Conservation (phyloP, 2,888 invertebrate species). For the Myopa tessellatipennis region DNA sequence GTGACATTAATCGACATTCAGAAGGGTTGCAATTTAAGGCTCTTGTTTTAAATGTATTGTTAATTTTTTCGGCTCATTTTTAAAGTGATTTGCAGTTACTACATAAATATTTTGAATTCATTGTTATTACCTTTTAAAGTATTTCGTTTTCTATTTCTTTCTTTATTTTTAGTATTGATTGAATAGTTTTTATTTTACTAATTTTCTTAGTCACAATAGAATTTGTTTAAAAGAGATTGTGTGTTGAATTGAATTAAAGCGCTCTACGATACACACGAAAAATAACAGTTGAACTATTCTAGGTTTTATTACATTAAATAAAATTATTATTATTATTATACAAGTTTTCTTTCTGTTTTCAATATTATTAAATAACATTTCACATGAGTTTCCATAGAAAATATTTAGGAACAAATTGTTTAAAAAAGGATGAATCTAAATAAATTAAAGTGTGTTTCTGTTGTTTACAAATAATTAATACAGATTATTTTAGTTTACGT, state of each 20-base stretch:
- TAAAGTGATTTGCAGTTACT: too few relatives aligned
- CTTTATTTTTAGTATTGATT: too few relatives aligned
- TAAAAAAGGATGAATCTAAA: neutral
- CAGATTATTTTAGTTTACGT: neutral
- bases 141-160: neutral
- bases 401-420: slow-evolving; percentile 40
- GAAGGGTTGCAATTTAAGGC: too few relatives aligned
- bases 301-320: neutral
- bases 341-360: neutral
- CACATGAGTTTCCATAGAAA: slow-evolving; percentile 17
- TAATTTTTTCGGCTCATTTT: too few relatives aligned
- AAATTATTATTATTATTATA: neutral
- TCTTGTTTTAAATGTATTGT: too few relatives aligned
- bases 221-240: too few relatives aligned
- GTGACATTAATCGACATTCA: too few relatives aligned
- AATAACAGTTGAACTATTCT: neutral
- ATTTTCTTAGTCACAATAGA: too few relatives aligned
- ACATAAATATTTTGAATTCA: too few relatives aligned
- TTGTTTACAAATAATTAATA: neutral
- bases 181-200: too few relatives aligned
- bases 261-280: neutral
- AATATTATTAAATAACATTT: neutral
- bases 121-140: too few relatives aligned
- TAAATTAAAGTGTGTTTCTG: slow-evolving; percentile 4
- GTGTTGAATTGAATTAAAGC: too few relatives aligned